phyloP scores from a whole-genome alignment of 2,888 invertebrate genomes.

The Amorpha juglandis region DNA sequence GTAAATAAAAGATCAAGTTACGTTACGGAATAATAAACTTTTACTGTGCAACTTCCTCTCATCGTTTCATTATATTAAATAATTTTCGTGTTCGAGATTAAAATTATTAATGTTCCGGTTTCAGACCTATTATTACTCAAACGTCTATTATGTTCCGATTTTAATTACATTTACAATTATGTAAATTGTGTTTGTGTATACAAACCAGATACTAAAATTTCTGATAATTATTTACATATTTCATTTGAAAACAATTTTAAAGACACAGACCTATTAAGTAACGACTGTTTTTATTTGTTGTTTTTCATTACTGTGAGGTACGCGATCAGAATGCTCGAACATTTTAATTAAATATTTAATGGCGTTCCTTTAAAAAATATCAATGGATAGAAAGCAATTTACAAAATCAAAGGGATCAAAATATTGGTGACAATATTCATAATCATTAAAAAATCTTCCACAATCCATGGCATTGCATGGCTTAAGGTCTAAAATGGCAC shows the following conservation, averaged over 20 bases:
- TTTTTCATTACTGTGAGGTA: too few relatives aligned
- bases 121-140: conserved; percentile 30
- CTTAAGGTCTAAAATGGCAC: conserved; percentile 54
- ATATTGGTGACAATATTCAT: not conserved
- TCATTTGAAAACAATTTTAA: not conserved
- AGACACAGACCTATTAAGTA: not conserved
- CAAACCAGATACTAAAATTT: conserved; percentile 6
- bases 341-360: too few relatives aligned
- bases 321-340: too few relatives aligned
- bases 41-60: not conserved
- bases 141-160: conserved; percentile 26
- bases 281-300: not conserved
- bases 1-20: not conserved
- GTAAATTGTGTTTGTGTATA: conserved; percentile 22
- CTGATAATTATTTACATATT: not conserved
- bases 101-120: conserved; percentile 30
- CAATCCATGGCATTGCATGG: conserved; percentile 4
- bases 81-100: conserved; percentile 31
- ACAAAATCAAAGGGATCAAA: not conserved
- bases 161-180: conserved; percentile 19
- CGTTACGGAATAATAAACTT: conserved; percentile 20
- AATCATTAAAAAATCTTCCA: conserved; percentile 5
- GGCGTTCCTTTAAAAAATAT: too few relatives aligned
- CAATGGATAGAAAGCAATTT: not conserved
- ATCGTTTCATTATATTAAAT: conserved; percentile 29